phyloP scores from a whole-genome alignment of 2,797 vertebrate species.

The Poecile montanus region DNA sequence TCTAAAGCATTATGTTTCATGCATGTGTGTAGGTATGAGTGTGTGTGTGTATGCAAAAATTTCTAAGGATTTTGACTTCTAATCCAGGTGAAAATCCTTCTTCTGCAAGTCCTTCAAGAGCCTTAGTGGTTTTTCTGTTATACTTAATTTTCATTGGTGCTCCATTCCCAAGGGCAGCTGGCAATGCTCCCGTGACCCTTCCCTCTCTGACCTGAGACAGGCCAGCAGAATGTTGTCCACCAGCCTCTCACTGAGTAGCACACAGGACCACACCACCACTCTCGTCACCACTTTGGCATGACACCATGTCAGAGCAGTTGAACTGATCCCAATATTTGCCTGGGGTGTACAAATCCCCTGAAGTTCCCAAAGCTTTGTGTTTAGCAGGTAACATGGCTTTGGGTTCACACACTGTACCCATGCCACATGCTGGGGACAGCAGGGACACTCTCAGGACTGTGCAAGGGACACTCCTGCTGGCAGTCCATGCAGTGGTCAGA shows the following conservation, averaged over 20 bases:
- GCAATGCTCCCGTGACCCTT: background rate
- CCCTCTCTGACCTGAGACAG: background rate
- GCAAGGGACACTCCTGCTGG: background rate
- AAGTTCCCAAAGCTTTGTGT: background rate
- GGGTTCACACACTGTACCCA: background rate
- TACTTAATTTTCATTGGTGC: background rate
- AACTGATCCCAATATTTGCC: background rate
- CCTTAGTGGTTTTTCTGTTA: background rate
- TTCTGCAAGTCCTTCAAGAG: background rate
- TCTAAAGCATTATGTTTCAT: background rate
- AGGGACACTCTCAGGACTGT: background rate
- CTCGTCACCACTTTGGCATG: background rate
- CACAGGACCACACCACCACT: background rate
- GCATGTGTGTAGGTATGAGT: no score
- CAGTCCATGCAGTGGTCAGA: background rate
- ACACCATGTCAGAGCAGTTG: background rate
- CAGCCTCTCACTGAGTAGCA: background rate
- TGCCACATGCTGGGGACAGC: rapidly evolving
- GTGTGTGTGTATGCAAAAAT: background rate
- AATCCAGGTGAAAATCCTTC: background rate
- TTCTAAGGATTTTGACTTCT: background rate
- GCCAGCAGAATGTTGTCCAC: background rate
- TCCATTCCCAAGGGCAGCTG: background rate
- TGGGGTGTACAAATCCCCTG: background rate
- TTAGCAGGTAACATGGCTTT: background rate